Base-by-base conservation (phyloP, 92 coral and sea anemone genomes). In the Porites lobata region DNA sequence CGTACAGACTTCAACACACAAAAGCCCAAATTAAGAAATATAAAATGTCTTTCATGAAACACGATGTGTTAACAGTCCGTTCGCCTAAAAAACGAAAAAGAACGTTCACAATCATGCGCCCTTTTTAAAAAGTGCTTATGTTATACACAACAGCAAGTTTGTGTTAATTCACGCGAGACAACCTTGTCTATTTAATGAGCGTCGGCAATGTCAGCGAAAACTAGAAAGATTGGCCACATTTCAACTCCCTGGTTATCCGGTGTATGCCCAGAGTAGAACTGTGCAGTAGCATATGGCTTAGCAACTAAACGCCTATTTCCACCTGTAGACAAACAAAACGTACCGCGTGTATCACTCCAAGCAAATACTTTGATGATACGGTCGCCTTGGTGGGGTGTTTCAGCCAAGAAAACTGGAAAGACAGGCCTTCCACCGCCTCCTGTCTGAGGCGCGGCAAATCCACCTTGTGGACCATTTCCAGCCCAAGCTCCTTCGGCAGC, bases 331-430 rank as follows among this genome's bases (percentile, higher is more conserved):
- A 77, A 11, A 50, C 85, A 81, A 80, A 50, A 80, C 9, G 85
- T 20, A 20, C 76, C 85, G 66, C 65, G 50, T 8, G 76, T 20
- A 22, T 6, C 43, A 19, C 43, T n/a, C 76, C 74, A 29, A 51
- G 76, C 85, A 66, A 80, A 81, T 24, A 65, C 76, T 50, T 81
- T 81, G 66, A 81, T 81, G 32, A 81, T 15, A 4, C 85, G 85
- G 77, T 81, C 85, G 62, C 85, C 76, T 52, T 51, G 76, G 51
- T 81, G 85, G 20, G 76, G 66, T 20, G 58, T 65, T 20, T 81
- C 85, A 21, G 20, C 20, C 12, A 68, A 67, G 85, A 52, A 52
- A 50, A 67, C 53, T 47, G 85, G 76, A 51, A 68, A 67, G 17
- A 80, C 63, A 9, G 77, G 66, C 32, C 77, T 67, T 68, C 77